Evolutionary conservation across 1,140 invertebrate genomes (phyloP), one percentile per base, ranked within the genome.

Genomic region (Sipha flava): DNA sequence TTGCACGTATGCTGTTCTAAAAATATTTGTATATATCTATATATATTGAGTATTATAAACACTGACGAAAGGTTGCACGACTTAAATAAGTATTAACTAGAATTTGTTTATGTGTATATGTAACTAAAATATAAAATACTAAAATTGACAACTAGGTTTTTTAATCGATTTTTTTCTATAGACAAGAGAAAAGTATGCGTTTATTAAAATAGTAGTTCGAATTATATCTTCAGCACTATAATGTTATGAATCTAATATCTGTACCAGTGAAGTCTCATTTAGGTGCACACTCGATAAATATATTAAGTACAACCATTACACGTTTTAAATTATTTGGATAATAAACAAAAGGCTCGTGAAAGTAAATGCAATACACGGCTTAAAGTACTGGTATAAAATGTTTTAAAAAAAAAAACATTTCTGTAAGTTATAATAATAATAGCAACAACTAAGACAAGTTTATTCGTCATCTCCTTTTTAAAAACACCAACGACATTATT

Each of bases 401-500:
- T 26, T 66, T 43, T 66, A 23, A 9, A 64, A n/a, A 62, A 18
- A 68, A 43, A 43, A 68, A 68, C 40, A 45, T 68, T 68, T 68
- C 45, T 64, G 59, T 68, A 68, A 9, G 21, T 68, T 43, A 66
- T 68, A 68, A 68, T 68, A 68, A 66, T 68, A 68, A 45, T 29
- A 68, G 29, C n/a, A 68, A 23, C 66, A 18, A 14, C 40, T 45
- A 68, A 68, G 66, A 68, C 66, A 45, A 68, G 66, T 68, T 68
- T 68, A 68, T 43, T 45, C 66, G 66, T 68, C 66, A 68, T 68
- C 66, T 68, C 66, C 66, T 68, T 68, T 68, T 68, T 68, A 45
- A 68, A 68, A 68, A n/a, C 66, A 29, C 40, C 66, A 45, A 68
- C 66, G 40, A 68, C 66, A 68, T 68, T 68, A 68, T 68, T 68